These are phyloP conservation scores for Wiebesia pumilae DNA, from an alignment of 1,140 invertebrate genomes.

Conservation along the genomic window DNA sequence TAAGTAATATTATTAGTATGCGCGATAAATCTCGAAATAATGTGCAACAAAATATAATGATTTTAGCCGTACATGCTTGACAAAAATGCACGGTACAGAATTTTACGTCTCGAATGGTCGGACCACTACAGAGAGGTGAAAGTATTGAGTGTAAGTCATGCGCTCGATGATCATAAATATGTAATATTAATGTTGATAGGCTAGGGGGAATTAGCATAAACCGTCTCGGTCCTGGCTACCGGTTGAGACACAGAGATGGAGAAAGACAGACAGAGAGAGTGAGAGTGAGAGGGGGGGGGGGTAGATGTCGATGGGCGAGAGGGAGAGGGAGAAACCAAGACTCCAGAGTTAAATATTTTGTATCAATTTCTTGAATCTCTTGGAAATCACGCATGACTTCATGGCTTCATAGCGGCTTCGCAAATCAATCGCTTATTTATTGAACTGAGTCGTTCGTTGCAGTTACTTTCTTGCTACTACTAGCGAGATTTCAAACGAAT, in stretches of 20 bases:
- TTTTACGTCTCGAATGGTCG: neutral
- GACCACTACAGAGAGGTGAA: slow-evolving; percentile 56
- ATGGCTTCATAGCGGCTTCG: slow-evolving; percentile 40
- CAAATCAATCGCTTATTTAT: slow-evolving; percentile 53
- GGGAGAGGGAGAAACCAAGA: neutral
- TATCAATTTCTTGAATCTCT: slow-evolving; percentile 50
- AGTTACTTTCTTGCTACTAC: neutral
- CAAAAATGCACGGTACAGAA: neutral
- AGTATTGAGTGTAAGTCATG: slow-evolving; percentile 61
- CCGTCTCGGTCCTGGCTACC: slow-evolving; percentile 35
- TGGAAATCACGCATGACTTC: slow-evolving; percentile 36
- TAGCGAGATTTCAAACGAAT: neutral
- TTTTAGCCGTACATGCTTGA: neutral
- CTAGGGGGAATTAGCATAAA: slow-evolving; percentile 62
- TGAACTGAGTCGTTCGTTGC: neutral
- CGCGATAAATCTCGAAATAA: neutral
- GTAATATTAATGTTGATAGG: slow-evolving; percentile 63
- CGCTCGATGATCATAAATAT: slow-evolving; percentile 61
- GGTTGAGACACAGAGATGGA: neutral
- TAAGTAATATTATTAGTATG: neutral
- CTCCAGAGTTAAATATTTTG: slow-evolving; percentile 30
- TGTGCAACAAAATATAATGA: neutral
- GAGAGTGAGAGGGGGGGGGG: neutral
- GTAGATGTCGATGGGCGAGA: neutral
- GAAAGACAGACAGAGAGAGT: neutral